These are phyloP conservation scores for Styela plicata DNA, from an alignment of 23 tunicate species.

Conservation along the genomic window DNA sequence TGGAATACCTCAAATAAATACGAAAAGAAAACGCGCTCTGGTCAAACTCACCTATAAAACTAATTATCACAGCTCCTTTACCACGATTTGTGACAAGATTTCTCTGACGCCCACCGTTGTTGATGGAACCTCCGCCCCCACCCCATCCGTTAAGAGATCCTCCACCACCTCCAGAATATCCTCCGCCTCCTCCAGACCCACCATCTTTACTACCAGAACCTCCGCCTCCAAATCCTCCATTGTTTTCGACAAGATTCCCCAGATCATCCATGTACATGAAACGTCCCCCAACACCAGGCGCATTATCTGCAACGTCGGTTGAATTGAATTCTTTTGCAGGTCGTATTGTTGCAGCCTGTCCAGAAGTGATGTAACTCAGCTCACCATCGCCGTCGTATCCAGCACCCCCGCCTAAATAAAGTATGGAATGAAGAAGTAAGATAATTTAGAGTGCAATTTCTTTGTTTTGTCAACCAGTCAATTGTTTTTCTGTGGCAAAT, in stretches of 20 bases:
- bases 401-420: slow-evolving; percentile 85
- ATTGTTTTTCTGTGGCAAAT: no score
- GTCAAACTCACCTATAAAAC: slow-evolving; percentile 63
- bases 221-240: slow-evolving; percentile 97
- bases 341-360: background rate
- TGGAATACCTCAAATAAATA: background rate
- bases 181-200: slow-evolving; percentile 97
- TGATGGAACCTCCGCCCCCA: slow-evolving; percentile 85
- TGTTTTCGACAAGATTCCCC: slow-evolving; percentile 32
- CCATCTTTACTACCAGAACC: slow-evolving; percentile 83
- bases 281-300: slow-evolving; percentile 78
- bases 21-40: no score
- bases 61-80: slow-evolving; percentile 64
- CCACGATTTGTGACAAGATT: slow-evolving; percentile 26
- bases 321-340: slow-evolving; percentile 41
- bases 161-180: slow-evolving; percentile 86
- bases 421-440: no score
- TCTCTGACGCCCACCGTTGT: slow-evolving; percentile 56
- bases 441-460: no score
- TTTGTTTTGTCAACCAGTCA: no score
- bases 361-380: background rate
- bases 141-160: slow-evolving; percentile 86
- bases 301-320: slow-evolving; percentile 17
- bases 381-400: slow-evolving; percentile 63
- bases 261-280: slow-evolving; percentile 35